Evolutionary conservation across 2,888 invertebrate genomes (phyloP), one percentile per base, ranked within the genome.

Genomic region (Euspilapteryx auroguttella): DNA sequence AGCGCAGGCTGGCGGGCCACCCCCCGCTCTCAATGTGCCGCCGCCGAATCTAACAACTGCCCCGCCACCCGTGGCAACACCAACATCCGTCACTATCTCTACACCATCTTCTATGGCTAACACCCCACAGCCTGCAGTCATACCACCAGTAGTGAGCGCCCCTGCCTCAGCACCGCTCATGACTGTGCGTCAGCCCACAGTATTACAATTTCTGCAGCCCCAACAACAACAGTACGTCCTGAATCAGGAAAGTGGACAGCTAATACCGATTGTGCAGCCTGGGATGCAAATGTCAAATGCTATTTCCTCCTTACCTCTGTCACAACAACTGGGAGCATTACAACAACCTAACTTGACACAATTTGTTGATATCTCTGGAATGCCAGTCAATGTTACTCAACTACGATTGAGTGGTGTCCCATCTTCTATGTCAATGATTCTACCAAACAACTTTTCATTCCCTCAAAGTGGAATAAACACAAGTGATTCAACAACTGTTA

Each of bases 401-500:
- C 39, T 75, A 21, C 36, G 75, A 14, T 36, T 75, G 22, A 69
- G 69, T 35, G 68, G 73, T 12, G 68, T 66, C 2, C 73, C 73
- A 3, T 64, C 68, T 20, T 69, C 75, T 10, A 73, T 75, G 73
- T 71, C 73, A 21, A 75, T 73, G 73, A 59, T 75, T 36, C 42
- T 73, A 21, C 73, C 69, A 0, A 75, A 73, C 42, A 65, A 71
- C 0, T 34, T 68, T 2, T 41, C 59, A 7, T 61, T 71, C 35
- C 69, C 71, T 2, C 73, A 71, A 54, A 62, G 65, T 0, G 68
- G 56, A 35, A 46, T 69, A 20, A 44, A 59, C 9, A 53, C 63
- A 1, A 53, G 55, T 12, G 75, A 75, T 30, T 59, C 63, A 2
- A 73, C 73, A 2, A 75, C 75, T 12, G 71, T 73, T 1, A 73